Percentiles rank a stretch among this genome's conserved stretches.
These are phyloP conservation scores for Drosophila pseudotalamancana DNA, from an alignment of 2,888 invertebrate species.

Conservation along the genomic window DNA sequence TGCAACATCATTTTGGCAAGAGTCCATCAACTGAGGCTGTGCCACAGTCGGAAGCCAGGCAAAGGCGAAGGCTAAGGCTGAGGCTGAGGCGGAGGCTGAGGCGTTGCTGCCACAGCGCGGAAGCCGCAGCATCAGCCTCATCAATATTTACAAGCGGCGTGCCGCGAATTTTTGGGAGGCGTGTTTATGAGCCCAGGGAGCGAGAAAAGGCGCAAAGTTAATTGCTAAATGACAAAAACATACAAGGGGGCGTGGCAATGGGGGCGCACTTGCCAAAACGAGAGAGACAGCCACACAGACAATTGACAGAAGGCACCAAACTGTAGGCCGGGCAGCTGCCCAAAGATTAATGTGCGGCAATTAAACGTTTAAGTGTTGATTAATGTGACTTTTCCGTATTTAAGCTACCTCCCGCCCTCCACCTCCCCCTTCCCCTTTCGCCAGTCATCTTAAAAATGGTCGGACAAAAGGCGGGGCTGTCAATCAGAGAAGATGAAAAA, in stretches of 20 bases:
- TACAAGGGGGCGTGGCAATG: conserved; percentile 26
- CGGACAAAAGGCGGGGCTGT: conserved; percentile 33
- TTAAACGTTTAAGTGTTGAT: conserved; percentile 81
- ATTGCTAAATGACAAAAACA: conserved; percentile 78
- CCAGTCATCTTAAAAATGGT: too few species aligned
- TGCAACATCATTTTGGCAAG: conserved; percentile 79
- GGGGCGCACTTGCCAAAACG: conserved; percentile 15
- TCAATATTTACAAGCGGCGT: conserved; percentile 79
- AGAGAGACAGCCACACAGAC: conserved; percentile 2
- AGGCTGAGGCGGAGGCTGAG: too few species aligned
- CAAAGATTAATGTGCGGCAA: conserved; percentile 75
- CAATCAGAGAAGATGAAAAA: conserved; percentile 48
- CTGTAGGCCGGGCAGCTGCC: conserved; percentile 9
- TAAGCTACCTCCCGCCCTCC: conserved; percentile 12
- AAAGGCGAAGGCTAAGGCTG: too few species aligned
- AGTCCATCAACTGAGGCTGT: conserved; percentile 79
- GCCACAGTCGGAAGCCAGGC: too few species aligned
- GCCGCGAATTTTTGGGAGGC: conserved; percentile 68
- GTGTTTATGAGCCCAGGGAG: conserved; percentile 34
- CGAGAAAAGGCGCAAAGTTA: conserved; percentile 59
- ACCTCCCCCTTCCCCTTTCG: too few species aligned
- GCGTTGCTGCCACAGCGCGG: conserved; percentile 24
- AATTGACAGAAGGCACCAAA: conserved; percentile 51
- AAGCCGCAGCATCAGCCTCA: conserved; percentile 55
- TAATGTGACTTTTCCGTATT: conserved; percentile 74